A percentile compares a stretch with the other conserved stretches of the same genome.
These are phyloP conservation scores for Tryphoninae sp. DNA, from an alignment of 2,888 invertebrate species.

Conservation along the genomic window DNA sequence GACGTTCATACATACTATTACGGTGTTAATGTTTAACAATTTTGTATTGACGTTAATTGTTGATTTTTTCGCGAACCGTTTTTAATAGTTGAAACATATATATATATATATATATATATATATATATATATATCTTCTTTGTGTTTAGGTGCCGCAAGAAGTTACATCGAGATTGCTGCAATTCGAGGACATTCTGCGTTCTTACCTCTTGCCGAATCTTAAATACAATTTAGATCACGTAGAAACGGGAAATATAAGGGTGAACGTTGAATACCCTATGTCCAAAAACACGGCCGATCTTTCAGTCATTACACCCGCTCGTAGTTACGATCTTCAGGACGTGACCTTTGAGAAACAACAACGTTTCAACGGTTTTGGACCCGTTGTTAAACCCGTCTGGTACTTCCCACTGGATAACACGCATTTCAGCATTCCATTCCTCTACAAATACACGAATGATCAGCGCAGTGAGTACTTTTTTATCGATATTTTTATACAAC, in stretches of 20 bases:
- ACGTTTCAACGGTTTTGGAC: conserved; percentile 62
- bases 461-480: conserved; percentile 53
- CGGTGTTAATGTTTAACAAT: too few relatives aligned
- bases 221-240: conserved; percentile 66
- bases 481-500: background rate
- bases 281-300: conserved; percentile 69
- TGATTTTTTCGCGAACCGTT: background rate
- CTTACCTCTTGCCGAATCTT: conserved; percentile 58
- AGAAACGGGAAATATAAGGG: conserved; percentile 68
- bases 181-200: conserved; percentile 65
- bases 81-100: background rate
- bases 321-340: conserved; percentile 69
- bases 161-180: conserved; percentile 38
- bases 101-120: background rate
- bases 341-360: conserved; percentile 65
- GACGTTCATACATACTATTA: too few relatives aligned
- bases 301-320: conserved; percentile 71
- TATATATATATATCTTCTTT: background rate
- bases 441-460: conserved; percentile 50
- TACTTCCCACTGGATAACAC: conserved; percentile 69
- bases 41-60: background rate
- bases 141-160: conserved; percentile 66
- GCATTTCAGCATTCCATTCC: conserved; percentile 68
- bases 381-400: conserved; percentile 57
- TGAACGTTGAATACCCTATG: conserved; percentile 71